Conservation (phyloP, 2,888 invertebrate species). For the Thereva unica region DNA sequence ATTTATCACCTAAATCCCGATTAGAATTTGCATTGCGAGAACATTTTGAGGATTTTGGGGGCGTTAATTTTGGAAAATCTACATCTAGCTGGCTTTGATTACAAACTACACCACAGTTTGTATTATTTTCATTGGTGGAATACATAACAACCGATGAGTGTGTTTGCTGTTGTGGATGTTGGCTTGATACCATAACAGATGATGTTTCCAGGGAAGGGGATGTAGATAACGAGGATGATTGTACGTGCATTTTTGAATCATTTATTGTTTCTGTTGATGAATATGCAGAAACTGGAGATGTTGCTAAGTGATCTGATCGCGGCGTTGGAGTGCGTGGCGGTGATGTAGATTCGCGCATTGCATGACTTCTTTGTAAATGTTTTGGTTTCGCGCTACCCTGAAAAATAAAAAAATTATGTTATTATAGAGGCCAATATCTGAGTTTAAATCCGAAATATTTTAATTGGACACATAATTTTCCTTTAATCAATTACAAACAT, state of each 20-base stretch:
- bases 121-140: conserved; percentile 32
- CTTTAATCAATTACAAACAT: no score
- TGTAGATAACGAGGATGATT: conserved; percentile 47
- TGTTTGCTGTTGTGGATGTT: conserved; percentile 52
- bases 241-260: conserved; percentile 51
- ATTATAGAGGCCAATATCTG: no score
- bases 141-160: conserved; percentile 33
- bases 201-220: conserved; percentile 54
- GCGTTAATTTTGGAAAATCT: conserved; percentile 58
- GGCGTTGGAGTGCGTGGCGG: conserved; percentile 65
- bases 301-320: conserved; percentile 49
- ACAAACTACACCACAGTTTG: conserved; percentile 47
- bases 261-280: conserved; percentile 46
- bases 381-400: conserved; percentile 76
- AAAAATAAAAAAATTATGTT: conserved; percentile 44
- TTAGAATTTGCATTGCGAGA: conserved; percentile 44
- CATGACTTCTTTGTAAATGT: conserved; percentile 85
- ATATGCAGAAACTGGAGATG: conserved; percentile 44
- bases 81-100: conserved; percentile 51
- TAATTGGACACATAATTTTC: no score
- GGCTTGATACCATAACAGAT: conserved; percentile 52
- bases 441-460: no score
- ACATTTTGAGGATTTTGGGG: conserved; percentile 56
- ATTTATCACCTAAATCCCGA: conserved; percentile 39
- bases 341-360: conserved; percentile 82